phyloP scores from a whole-genome alignment of 2,888 invertebrate species.

The Agrypnus murinus region DNA sequence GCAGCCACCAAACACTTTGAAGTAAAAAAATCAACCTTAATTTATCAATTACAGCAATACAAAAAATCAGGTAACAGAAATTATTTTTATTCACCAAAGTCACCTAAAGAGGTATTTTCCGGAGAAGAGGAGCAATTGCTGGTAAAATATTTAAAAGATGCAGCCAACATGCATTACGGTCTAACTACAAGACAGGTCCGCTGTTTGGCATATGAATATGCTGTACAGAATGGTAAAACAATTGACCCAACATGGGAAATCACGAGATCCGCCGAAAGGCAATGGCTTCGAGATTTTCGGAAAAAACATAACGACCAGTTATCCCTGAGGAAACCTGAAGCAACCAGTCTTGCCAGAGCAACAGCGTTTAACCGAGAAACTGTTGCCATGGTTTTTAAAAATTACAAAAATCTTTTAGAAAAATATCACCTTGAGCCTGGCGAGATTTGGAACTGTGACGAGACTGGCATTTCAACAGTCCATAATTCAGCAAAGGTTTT shows the following conservation, averaged over 20 bases:
- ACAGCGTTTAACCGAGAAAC: too few relatives aligned
- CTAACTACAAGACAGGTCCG: background rate
- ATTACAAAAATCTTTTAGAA: too few relatives aligned
- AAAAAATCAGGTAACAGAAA: background rate
- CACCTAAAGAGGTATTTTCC: background rate
- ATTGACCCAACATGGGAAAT: too few relatives aligned
- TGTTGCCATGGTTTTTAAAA: too few relatives aligned
- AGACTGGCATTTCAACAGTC: conserved; percentile 60
- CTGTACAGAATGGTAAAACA: too few relatives aligned
- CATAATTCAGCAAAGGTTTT: conserved; percentile 60
- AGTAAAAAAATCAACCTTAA: background rate
- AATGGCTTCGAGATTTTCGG: too few relatives aligned
- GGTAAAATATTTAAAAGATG: background rate
- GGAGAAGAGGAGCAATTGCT: background rate
- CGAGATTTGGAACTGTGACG: too few relatives aligned
- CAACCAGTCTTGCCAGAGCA: too few relatives aligned
- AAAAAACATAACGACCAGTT: too few relatives aligned
- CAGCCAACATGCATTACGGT: conserved; percentile 4
- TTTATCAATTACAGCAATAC: background rate
- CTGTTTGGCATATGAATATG: background rate
- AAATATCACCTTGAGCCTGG: too few relatives aligned
- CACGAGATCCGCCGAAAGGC: too few relatives aligned
- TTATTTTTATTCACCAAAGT: background rate
- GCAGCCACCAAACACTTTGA: background rate
- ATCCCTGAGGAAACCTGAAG: too few relatives aligned